These are phyloP conservation scores for Caenorhabditis plicata DNA, from an alignment of 2,888 invertebrate genomes.

Conservation along the genomic window DNA sequence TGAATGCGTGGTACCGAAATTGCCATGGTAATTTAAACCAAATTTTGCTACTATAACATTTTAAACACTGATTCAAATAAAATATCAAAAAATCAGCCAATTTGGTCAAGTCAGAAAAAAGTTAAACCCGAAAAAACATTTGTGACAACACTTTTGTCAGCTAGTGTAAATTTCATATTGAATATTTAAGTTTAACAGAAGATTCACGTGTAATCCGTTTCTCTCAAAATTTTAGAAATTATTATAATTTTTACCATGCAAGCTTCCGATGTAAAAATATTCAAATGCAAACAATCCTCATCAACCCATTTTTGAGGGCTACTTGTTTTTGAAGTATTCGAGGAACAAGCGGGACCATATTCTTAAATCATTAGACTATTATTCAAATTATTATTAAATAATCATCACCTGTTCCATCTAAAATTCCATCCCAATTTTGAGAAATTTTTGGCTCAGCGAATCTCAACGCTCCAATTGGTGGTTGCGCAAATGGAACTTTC, in stretches of 20 bases:
- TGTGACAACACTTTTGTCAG: too few relatives aligned
- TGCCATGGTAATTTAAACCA: too few relatives aligned
- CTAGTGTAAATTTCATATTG: too few relatives aligned
- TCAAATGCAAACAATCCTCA: conserved; percentile 55
- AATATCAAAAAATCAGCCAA: too few relatives aligned
- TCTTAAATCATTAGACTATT: conserved; percentile 11
- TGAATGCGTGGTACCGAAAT: too few relatives aligned
- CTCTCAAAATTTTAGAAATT: neutral
- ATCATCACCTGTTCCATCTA: conserved; percentile 20
- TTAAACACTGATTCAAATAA: too few relatives aligned
- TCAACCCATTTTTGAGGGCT: conserved; percentile 43
- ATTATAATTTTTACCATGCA: conserved; percentile 29
- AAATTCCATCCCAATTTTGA: conserved; percentile 36
- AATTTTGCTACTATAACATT: too few relatives aligned
- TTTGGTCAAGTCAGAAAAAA: too few relatives aligned
- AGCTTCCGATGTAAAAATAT: conserved; percentile 42
- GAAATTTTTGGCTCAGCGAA: conserved; percentile 29
- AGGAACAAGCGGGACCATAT: conserved; percentile 49
- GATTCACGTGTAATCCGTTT: too few relatives aligned
- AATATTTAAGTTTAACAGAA: too few relatives aligned
- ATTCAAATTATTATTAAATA: neutral
- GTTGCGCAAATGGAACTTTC: conserved; percentile 47
- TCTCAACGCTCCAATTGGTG: conserved; percentile 49
- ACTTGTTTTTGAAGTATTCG: conserved; percentile 35
- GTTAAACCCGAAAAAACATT: too few relatives aligned